Conservation (phyloP, 2,888 invertebrate genomes). For the Helobdella robusta region DNA sequence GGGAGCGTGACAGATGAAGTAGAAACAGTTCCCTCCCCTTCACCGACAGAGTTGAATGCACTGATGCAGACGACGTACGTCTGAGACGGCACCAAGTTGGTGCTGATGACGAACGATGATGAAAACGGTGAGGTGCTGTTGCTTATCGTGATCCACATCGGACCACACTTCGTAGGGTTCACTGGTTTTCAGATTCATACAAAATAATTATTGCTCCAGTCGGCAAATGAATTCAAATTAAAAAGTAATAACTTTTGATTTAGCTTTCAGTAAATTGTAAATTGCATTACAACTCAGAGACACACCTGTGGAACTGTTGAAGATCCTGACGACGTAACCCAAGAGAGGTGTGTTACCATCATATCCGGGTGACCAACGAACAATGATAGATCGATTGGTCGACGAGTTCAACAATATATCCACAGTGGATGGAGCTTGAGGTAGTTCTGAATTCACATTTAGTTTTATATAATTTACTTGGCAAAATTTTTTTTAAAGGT, state of each 20-base stretch:
- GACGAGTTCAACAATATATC: slow-evolving; percentile 43
- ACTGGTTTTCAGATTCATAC: too few species aligned
- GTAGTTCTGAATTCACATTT: not conserved
- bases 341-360: not conserved
- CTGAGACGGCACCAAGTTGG: slow-evolving; percentile 77
- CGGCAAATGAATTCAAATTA: too few species aligned
- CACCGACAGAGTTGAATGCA: slow-evolving; percentile 88
- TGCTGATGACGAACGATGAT: slow-evolving; percentile 45
- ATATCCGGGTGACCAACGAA: not conserved
- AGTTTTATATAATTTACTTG: not conserved
- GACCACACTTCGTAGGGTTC: too few species aligned
- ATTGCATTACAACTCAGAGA: too few species aligned
- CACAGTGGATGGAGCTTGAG: slow-evolving; percentile 59
- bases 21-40: slow-evolving; percentile 79
- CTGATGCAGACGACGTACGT: slow-evolving; percentile 94
- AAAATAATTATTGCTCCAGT: too few species aligned
- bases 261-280: too few species aligned
- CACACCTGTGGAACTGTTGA: too few species aligned
- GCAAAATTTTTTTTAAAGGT: not conserved
- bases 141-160: too few species aligned
- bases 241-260: too few species aligned
- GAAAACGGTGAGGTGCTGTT: too few species aligned
- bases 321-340: not conserved
- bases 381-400: not conserved
- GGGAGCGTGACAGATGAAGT: slow-evolving; percentile 73